Conservation (phyloP, 2,113 vertebrate genomes). For the Mystacornis crossleyi region DNA sequence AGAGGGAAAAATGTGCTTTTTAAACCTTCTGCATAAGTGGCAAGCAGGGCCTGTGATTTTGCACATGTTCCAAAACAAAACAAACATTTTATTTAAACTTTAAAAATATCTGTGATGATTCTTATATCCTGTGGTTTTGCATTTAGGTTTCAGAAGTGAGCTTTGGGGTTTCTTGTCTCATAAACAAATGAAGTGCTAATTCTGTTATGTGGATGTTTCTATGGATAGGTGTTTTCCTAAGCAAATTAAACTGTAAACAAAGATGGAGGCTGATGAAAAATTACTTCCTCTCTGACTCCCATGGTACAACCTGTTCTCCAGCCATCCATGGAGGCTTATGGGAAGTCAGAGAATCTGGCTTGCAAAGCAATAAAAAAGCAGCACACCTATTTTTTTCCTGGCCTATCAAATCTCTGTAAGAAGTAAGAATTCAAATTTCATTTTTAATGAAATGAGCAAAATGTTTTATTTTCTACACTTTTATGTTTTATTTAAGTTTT, state of each 20-base stretch:
- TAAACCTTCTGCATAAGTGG: not conserved
- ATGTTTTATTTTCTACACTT: not conserved
- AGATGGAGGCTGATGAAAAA: not conserved
- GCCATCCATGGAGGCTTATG: not conserved
- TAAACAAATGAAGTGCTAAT: not conserved
- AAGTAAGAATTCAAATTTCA: not conserved
- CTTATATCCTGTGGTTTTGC: not conserved
- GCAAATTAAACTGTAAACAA: not conserved
- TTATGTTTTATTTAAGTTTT: not conserved
- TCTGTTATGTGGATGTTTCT: not conserved
- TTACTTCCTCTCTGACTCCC: not conserved
- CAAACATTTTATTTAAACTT: not conserved
- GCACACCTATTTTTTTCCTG: not conserved
- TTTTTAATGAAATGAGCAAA: not conserved
- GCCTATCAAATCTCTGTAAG: not conserved
- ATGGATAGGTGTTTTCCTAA: not conserved
- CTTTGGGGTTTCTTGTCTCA: not conserved
- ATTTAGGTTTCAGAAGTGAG: not conserved
- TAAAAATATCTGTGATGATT: not conserved
- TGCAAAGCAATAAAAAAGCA: not conserved
- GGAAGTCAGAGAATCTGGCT: not conserved
- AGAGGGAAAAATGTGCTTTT: not conserved
- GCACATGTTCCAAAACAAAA: not conserved
- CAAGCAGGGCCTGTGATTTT: not conserved
- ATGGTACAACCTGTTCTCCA: not conserved